Percentiles rank a stretch among this genome's conserved stretches.
These are phyloP conservation scores for Oryzias woworae DNA, from an alignment of 2,113 vertebrate species.

Conservation along the genomic window DNA sequence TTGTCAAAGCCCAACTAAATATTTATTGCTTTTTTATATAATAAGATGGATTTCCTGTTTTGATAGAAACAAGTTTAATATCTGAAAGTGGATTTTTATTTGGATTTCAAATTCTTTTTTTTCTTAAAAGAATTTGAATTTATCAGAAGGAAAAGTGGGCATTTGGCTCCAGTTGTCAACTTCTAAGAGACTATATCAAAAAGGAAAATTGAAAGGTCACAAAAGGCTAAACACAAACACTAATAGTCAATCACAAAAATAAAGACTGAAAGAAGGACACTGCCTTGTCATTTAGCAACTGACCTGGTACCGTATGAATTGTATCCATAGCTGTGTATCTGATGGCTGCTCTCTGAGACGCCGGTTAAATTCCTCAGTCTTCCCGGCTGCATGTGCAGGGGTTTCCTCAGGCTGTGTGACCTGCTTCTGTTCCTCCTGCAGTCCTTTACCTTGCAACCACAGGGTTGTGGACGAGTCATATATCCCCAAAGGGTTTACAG, in stretches of 20 bases:
- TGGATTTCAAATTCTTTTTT: no score
- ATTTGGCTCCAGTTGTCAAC: not conserved
- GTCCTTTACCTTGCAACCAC: constrained; percentile 89
- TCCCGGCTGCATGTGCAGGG: constrained; percentile 53
- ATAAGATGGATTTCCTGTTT: no score
- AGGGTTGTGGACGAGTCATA: constrained; percentile 86
- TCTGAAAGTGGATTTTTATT: no score
- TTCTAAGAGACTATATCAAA: not conserved
- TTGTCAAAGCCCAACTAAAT: no score
- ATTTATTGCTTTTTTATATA: no score
- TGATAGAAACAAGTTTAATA: no score
- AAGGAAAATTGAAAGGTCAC: not conserved
- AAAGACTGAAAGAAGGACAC: not conserved
- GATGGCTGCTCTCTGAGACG: constrained; percentile 87
- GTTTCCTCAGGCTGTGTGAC: constrained; percentile 26
- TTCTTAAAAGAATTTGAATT: no score
- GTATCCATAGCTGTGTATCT: constrained; percentile 87
- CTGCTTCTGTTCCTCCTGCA: constrained; percentile 54
- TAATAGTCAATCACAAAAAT: not conserved
- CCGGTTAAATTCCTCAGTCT: constrained; percentile 90
- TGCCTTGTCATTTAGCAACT: not conserved
- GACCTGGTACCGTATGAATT: constrained; percentile 93
- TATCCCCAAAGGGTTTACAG: constrained; percentile 88
- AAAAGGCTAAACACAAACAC: not conserved
- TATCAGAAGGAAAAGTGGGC: no score